Evolutionary conservation across 30 jellyfish, hydroid and myxozoan genomes (phyloP), one percentile per base, ranked within the genome.

Genomic region (Morbakka virulenta): DNA sequence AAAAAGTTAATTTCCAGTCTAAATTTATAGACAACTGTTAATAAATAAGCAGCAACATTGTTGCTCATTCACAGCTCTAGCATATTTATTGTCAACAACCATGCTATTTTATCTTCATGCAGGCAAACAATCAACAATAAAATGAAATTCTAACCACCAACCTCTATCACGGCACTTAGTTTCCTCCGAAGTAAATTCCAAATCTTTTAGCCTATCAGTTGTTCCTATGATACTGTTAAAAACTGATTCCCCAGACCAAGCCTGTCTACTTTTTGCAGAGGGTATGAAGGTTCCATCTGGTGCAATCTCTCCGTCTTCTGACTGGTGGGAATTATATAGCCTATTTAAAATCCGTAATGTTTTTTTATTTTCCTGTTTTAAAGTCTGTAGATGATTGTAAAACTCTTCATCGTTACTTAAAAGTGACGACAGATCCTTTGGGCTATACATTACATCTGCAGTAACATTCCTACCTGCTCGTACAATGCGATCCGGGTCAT

Each of bases 361-460:
- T 28, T 77, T 84, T 69, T 91, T 91, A 76, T 83, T 91, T 35
- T 91, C 98, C 27, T 50, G 82, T 52, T 91, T 85, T 20, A 91
- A 72, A 25, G 74, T 79, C 49, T 84, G 86, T 22, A 91, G 83
- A 62, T 91, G 95, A 61, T 65, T 71, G 71, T 84, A 84, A 62
- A 91, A 91, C 61, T 91, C 69, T 26, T 81, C 85, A 53, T 91
- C 96, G 67, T 86, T 89, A n/a, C 79, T 63, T 50, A 91, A 52
- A 6, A 91, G 84, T 27, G 70, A 36, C 29, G 88, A 36, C 2
- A 91, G 89, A 0, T 75, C 91, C 27, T 64, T 23, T 1, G 26
- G 1, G 27, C 53, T 0, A 57, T 29, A 34, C 23, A 29, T 0
- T 36, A 24, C 23, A 32, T 36, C n/a, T 67, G 22, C 3, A 4